Conservation (phyloP, 2,113 vertebrate genomes). For the Cromileptes altivelis region DNA sequence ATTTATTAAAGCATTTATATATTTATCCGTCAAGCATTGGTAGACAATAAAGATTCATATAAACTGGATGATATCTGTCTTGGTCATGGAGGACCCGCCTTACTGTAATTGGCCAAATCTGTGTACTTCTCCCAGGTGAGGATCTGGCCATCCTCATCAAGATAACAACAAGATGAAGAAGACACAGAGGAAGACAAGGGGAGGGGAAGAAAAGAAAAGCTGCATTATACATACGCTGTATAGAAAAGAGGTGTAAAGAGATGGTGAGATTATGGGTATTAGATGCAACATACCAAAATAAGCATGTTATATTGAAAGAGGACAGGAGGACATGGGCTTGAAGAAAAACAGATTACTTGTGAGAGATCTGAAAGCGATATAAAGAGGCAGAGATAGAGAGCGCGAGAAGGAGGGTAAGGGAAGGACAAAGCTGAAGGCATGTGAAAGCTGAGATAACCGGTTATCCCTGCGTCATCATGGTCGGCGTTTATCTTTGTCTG, state of each 20-base stretch:
- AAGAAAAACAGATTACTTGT: conserved; percentile 72
- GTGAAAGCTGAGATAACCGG: conserved; percentile 77
- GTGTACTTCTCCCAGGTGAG: conserved; percentile 67
- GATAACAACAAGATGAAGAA: conserved; percentile 57
- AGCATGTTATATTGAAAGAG: conserved; percentile 70
- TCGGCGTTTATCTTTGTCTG: conserved; percentile 69
- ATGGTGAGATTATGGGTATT: conserved; percentile 60
- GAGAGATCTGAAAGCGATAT: conserved; percentile 70
- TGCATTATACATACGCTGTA: conserved; percentile 40
- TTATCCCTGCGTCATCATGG: conserved; percentile 76
- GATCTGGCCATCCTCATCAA: conserved; percentile 58
- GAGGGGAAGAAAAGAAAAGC: conserved; percentile 22
- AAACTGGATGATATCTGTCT: conserved; percentile 13
- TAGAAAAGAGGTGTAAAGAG: conserved; percentile 48
- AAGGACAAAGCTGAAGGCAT: conserved; percentile 80
- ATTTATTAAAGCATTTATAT: conserved; percentile 9
- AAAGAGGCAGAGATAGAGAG: conserved; percentile 61
- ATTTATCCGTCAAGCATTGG: neutral
- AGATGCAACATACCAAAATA: conserved; percentile 57
- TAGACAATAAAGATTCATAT: conserved; percentile 17
- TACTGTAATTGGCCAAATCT: conserved; percentile 48
- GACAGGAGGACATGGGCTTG: conserved; percentile 57
- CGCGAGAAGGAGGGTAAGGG: conserved; percentile 65
- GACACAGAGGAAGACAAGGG: conserved; percentile 7
- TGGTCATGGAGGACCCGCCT: neutral